These are phyloP conservation scores for Coreoperca whiteheadi DNA, from an alignment of 2,113 vertebrate species.

Conservation along the genomic window DNA sequence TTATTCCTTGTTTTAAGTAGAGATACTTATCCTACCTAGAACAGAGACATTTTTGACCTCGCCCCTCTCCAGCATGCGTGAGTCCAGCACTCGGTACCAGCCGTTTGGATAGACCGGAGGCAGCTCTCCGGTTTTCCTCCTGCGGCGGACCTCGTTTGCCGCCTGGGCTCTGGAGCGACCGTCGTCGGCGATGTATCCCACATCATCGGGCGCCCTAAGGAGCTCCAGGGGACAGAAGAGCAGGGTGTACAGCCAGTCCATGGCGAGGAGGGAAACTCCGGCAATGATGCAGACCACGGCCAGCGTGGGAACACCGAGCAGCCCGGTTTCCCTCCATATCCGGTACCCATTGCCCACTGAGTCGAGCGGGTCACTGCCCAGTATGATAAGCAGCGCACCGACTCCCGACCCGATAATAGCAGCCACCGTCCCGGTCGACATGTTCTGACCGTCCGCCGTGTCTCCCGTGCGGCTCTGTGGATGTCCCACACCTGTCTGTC, in stretches of 20 bases:
- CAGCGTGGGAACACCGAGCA: conserved; percentile 45
- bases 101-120: conserved; percentile 89
- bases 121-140: conserved; percentile 82
- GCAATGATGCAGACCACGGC: conserved; percentile 55
- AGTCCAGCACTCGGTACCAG: conserved; percentile 87
- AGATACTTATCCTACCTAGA: conserved; percentile 75
- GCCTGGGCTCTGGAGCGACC: conserved; percentile 80
- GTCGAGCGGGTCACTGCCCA: conserved; percentile 55
- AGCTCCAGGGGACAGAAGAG: conserved; percentile 81
- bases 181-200: conserved; percentile 83
- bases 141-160: conserved; percentile 82
- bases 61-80: conserved; percentile 79
- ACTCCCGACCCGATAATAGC: conserved; percentile 61
- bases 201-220: conserved; percentile 78
- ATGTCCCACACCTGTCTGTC: no score
- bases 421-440: conserved; percentile 50
- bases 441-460: conserved; percentile 49
- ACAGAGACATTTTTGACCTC: conserved; percentile 78
- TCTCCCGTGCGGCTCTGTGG: not conserved
- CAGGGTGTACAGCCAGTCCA: conserved; percentile 75
- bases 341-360: conserved; percentile 11
- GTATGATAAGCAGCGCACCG: conserved; percentile 50
- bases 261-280: conserved; percentile 51
- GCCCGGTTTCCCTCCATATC: conserved; percentile 61
- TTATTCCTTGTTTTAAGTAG: not conserved